These are phyloP conservation scores for Noctilio leporinus DNA, from an alignment of 2,113 vertebrate species.

Conservation along the genomic window DNA sequence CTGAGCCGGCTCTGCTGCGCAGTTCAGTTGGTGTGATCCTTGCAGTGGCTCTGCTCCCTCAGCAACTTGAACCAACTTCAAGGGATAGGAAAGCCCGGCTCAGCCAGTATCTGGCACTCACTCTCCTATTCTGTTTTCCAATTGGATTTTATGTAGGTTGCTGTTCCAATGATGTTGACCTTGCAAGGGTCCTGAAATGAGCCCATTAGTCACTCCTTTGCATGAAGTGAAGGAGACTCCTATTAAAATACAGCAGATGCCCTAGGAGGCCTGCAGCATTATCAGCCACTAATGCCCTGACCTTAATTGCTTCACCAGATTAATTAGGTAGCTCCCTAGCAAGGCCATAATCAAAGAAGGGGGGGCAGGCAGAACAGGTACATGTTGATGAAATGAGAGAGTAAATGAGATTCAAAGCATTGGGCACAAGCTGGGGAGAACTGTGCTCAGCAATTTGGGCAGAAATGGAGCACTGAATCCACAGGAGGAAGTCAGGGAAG, in stretches of 20 bases:
- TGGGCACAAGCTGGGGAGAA: neutral
- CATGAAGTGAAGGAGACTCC: neutral
- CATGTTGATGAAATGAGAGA: neutral
- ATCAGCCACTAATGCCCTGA: neutral
- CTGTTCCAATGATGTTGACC: neutral
- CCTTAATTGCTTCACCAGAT: constrained; percentile 50
- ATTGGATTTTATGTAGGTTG: neutral
- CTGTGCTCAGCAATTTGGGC: neutral
- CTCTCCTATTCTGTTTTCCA: neutral
- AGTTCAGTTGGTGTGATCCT: neutral
- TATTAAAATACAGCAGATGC: neutral
- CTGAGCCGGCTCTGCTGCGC: neutral
- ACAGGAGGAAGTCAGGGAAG: neutral
- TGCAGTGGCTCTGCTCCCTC: neutral
- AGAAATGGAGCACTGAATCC: neutral
- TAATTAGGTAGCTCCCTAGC: constrained; percentile 46
- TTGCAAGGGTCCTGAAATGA: constrained; percentile 35
- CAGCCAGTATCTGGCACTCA: neutral
- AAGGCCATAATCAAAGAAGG: constrained; percentile 32
- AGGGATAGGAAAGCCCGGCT: neutral
- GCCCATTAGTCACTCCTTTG: neutral
- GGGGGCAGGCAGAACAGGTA: neutral
- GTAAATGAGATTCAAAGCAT: neutral
- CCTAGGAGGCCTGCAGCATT: constrained; percentile 3
- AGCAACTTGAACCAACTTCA: neutral